A percentile compares a stretch with the other conserved stretches of the same genome.
Conservation (phyloP, 1,140 invertebrate species). For the Ceratosolen fusciceps region DNA sequence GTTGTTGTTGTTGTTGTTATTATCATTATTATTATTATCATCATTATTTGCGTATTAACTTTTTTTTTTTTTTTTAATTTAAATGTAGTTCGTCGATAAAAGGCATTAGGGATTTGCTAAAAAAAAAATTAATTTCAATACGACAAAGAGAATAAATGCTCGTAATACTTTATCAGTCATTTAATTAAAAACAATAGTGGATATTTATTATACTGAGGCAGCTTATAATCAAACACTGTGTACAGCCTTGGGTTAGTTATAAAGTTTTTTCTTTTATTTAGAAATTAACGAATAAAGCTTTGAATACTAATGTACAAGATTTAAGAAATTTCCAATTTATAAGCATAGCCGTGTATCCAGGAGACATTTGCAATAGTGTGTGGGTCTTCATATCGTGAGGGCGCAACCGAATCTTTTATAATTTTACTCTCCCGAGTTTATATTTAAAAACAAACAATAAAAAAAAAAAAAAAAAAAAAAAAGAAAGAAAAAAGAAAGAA, state of each 20-base stretch:
- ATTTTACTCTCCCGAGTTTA: not conserved
- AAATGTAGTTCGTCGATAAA: not conserved
- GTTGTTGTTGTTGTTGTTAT: no score
- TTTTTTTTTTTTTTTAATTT: no score
- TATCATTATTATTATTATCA: no score
- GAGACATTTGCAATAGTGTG: constrained; percentile 1
- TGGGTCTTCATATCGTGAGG: not conserved
- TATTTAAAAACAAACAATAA: no score
- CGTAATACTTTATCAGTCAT: no score
- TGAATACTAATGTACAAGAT: constrained; percentile 14
- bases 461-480: no score
- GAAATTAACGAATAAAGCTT: not conserved
- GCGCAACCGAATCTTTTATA: not conserved
- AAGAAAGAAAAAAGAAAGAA: no score
- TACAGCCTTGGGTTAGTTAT: not conserved
- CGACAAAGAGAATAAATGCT: no score
- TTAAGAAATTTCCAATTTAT: not conserved
- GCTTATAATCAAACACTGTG: not conserved
- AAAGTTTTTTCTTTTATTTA: not conserved
- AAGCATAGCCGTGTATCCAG: not conserved
- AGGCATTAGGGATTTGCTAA: no score
- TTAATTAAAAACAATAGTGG: not conserved
- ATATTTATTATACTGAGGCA: not conserved
- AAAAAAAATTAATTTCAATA: no score
- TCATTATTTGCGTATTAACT: no score